phyloP scores from a whole-genome alignment of 2,113 vertebrate genomes.

The Gadus chalcogrammus region DNA sequence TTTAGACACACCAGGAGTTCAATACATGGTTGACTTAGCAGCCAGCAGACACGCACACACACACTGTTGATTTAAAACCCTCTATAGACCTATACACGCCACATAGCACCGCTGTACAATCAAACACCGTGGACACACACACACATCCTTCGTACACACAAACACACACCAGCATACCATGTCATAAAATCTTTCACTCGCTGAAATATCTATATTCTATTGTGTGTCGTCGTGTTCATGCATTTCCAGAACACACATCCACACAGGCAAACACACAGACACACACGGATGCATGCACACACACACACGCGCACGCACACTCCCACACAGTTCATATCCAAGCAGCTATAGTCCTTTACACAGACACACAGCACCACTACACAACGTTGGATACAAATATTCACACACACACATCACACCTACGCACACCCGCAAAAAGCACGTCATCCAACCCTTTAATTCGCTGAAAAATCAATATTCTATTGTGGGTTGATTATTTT shows the following conservation, averaged over 20 bases:
- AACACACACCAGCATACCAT: slow-evolving; percentile 2
- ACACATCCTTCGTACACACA: background rate
- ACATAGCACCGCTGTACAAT: too few relatives aligned
- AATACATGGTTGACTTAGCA: too few relatives aligned
- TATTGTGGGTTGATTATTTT: background rate
- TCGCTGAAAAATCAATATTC: background rate
- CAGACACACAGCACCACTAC: background rate
- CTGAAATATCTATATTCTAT: too few relatives aligned
- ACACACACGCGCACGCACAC: background rate
- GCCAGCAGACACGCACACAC: too few relatives aligned
- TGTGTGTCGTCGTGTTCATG: background rate
- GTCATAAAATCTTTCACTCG: background rate
- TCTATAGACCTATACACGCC: too few relatives aligned
- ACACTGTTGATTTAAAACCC: too few relatives aligned
- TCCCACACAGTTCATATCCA: too few relatives aligned
- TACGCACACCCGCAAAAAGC: background rate
- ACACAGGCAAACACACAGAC: slow-evolving; percentile 3
- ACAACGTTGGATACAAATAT: background rate
- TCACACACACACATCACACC: background rate
- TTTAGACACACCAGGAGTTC: too few relatives aligned
- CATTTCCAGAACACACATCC: slow-evolving; percentile 13
- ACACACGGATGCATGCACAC: background rate
- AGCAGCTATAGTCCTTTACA: too few relatives aligned
- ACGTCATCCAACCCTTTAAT: background rate
- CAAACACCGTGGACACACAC: too few relatives aligned